Evolutionary conservation across 1,140 invertebrate genomes (phyloP).

Genomic region (Drosophila bocki): DNA sequence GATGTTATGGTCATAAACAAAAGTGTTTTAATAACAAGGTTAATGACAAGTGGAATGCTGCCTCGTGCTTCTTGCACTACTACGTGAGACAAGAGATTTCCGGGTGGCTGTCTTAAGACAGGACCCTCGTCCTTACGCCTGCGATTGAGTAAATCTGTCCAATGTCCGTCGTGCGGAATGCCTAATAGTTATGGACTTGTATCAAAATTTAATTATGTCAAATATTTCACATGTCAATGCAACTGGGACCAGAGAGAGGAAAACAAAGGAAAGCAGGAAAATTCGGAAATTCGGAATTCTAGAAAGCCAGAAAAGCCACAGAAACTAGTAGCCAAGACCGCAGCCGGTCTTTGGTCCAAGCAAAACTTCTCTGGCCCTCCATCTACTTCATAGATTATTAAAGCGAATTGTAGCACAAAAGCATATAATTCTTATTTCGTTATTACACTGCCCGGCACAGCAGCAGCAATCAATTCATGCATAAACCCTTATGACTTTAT

Average conservation of each 20-base stretch:
- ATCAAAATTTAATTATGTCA: conserved; percentile 83
- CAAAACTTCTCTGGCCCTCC: background rate
- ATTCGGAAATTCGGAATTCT: background rate
- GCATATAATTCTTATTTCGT: conserved; percentile 76
- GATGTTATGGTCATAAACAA: conserved; percentile 84
- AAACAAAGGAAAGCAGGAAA: conserved; percentile 3
- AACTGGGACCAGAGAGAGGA: conserved; percentile 32
- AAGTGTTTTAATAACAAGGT: conserved; percentile 85
- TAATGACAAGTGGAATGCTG: conserved; percentile 83
- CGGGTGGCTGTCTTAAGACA: conserved; percentile 12
- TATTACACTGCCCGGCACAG: conserved; percentile 47
- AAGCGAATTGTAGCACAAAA: conserved; percentile 73
- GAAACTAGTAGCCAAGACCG: conserved; percentile 16
- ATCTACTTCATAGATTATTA: conserved; percentile 76
- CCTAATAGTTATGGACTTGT: conserved; percentile 74
- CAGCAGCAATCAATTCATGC: conserved; percentile 77
- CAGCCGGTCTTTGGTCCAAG: conserved; percentile 4
- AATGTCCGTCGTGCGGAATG: conserved; percentile 22
- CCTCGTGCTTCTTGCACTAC: background rate
- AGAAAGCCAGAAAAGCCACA: conserved; percentile 10
- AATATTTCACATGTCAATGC: conserved; percentile 81
- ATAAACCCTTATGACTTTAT: conserved; percentile 83
- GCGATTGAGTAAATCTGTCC: conserved; percentile 49
- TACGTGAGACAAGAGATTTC: conserved; percentile 55
- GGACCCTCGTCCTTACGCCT: conserved; percentile 2